Conservation (phyloP, 1,140 invertebrate species). For the Plodia interpunctella region DNA sequence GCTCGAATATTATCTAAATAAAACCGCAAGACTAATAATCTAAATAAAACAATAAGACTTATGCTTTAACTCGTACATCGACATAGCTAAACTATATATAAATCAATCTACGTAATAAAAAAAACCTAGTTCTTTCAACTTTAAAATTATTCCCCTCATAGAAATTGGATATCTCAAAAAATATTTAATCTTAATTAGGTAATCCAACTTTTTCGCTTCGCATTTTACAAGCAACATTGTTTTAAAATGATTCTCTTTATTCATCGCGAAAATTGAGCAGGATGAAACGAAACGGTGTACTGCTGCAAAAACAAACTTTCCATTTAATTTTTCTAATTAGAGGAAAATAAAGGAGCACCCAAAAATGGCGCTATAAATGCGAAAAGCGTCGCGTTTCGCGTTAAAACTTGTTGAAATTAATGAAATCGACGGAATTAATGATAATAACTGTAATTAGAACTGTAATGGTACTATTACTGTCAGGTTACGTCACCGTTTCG, state of each 20-base stretch:
- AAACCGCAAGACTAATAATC: too few relatives aligned
- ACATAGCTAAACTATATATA: too few relatives aligned
- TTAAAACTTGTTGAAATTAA: conserved; percentile 6
- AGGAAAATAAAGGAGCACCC: background rate
- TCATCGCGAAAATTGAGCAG: conserved; percentile 1
- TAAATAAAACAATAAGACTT: too few relatives aligned
- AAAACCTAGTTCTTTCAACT: too few relatives aligned
- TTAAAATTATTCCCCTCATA: too few relatives aligned
- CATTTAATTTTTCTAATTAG: conserved; percentile 6
- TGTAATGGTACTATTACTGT: background rate
- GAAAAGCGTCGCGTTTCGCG: background rate
- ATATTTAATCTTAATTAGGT: background rate
- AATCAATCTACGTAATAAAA: too few relatives aligned
- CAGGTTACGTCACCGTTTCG: background rate
- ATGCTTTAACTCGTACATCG: too few relatives aligned
- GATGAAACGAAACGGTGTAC: background rate
- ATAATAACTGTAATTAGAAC: background rate
- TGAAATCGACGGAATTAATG: background rate
- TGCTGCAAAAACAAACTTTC: background rate
- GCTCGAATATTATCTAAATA: too few relatives aligned
- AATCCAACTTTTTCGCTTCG: background rate
- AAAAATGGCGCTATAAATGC: background rate
- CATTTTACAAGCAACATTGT: background rate
- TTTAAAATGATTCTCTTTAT: conserved; percentile 4
- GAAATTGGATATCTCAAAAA: background rate